phyloP scores from a whole-genome alignment of 2,797 vertebrate species.

The Hyperoplus lanceolatus region DNA sequence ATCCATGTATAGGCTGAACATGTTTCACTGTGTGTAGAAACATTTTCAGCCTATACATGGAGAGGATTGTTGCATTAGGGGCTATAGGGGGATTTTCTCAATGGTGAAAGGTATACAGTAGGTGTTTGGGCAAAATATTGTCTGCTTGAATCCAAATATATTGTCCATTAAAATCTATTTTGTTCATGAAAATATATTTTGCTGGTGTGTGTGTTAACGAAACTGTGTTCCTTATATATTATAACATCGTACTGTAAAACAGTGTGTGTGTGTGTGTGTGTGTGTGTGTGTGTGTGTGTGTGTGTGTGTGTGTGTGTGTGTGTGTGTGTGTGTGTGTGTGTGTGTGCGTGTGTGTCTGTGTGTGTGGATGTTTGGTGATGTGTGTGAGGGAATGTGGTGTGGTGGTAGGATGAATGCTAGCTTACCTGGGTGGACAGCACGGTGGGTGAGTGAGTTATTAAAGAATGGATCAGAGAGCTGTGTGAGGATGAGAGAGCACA shows the following conservation, averaged over 20 bases:
- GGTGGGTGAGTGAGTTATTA: constrained; percentile 69
- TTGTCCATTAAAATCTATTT: constrained; percentile 24
- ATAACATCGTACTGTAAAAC: no score
- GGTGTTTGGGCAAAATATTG: constrained; percentile 39
- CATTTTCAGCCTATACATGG: constrained; percentile 64
- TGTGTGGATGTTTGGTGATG: constrained; percentile 18
- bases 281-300: not conserved
- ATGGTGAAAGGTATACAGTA: constrained; percentile 47
- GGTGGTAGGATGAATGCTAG: constrained; percentile 43
- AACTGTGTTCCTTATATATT: no score
- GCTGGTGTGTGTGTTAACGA: no score
- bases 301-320: not conserved
- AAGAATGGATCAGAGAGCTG: constrained; percentile 54
- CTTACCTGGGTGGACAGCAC: constrained; percentile 57
- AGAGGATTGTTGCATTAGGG: constrained; percentile 26
- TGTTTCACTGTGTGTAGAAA: constrained; percentile 11
- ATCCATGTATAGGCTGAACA: no score
- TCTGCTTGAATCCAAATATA: constrained; percentile 7
- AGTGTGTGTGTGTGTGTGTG: no score
- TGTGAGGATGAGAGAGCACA: constrained; percentile 53
- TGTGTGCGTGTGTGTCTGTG: not conserved
- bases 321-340: no score
- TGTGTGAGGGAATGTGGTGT: constrained; percentile 29
- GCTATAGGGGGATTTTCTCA: constrained; percentile 59
- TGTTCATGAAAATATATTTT: not conserved